A percentile compares a stretch with the other conserved stretches of the same genome.
These are phyloP conservation scores for Schlechtendalia chinensis DNA, from an alignment of 1,140 invertebrate genomes.

Conservation along the genomic window DNA sequence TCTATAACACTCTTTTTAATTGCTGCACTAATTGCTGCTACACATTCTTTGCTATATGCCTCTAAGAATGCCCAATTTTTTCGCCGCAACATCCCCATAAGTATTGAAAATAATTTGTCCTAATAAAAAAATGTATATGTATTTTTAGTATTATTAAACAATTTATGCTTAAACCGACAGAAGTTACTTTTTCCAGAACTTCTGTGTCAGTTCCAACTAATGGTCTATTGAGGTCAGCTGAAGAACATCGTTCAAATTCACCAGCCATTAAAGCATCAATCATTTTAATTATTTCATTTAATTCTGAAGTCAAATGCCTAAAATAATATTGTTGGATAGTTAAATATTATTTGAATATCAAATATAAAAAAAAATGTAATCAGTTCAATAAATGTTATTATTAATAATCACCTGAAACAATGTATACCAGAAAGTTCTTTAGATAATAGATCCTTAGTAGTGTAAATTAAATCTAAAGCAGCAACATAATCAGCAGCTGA, in stretches of 20 bases:
- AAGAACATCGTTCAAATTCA: slow-evolving; percentile 90
- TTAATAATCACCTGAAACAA: slow-evolving; percentile 70
- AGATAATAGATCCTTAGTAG: slow-evolving; percentile 90
- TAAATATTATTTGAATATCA: not conserved
- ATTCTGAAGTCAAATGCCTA: slow-evolving; percentile 89
- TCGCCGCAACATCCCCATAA: slow-evolving; percentile 82
- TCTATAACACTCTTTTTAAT: slow-evolving; percentile 87
- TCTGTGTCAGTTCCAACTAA: slow-evolving; percentile 64
- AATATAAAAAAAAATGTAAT: not conserved
- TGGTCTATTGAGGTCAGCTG: slow-evolving; percentile 87
- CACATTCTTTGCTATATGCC: slow-evolving; percentile 83
- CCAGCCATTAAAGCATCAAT: slow-evolving; percentile 96
- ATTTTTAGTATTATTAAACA: not conserved
- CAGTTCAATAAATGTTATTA: not conserved
- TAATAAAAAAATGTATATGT: slow-evolving; percentile 56
- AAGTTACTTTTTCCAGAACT: slow-evolving; percentile 63
- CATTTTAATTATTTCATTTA: slow-evolving; percentile 93
- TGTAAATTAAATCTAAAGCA: slow-evolving; percentile 93
- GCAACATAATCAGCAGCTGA: slow-evolving; percentile 97
- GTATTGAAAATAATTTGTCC: slow-evolving; percentile 83
- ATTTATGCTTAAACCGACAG: not conserved
- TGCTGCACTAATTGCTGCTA: slow-evolving; percentile 81
- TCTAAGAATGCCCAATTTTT: slow-evolving; percentile 86
- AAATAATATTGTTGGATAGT: slow-evolving; percentile 72
- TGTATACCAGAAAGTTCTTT: slow-evolving; percentile 87